Evolutionary conservation across 2,888 invertebrate species (phyloP).

Genomic region (Eilema sororculum): DNA sequence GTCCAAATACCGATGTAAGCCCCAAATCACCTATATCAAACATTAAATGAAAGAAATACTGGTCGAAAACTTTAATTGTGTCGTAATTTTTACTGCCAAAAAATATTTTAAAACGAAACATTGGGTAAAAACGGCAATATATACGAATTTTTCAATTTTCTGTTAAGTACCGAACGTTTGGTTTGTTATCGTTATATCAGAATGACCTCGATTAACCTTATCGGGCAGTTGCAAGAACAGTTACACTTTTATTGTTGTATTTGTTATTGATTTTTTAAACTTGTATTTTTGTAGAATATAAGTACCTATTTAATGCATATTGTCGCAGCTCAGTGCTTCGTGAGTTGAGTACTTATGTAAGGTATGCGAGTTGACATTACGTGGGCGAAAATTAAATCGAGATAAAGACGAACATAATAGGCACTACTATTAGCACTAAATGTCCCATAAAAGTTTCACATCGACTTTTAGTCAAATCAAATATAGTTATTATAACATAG

Average conservation of each 20-base stretch:
- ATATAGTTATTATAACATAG: neutral
- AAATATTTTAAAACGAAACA: conserved; percentile 45
- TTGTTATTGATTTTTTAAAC: conserved; percentile 45
- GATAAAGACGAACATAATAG: neutral
- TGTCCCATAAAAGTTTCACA: neutral
- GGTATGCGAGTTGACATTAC: neutral
- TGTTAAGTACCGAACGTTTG: conserved; percentile 42
- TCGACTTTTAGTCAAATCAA: neutral
- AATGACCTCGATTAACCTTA: conserved; percentile 61
- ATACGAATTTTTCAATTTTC: conserved; percentile 52
- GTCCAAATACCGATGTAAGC: conserved; percentile 34
- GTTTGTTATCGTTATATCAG: conserved; percentile 51
- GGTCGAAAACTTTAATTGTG: conserved; percentile 48
- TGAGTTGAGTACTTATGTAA: conserved; percentile 9
- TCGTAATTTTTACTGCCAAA: conserved; percentile 52
- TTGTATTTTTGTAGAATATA: conserved; percentile 31
- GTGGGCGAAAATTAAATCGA: neutral
- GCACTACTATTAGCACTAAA: neutral
- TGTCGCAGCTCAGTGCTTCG: conserved; percentile 20
- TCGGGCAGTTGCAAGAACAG: conserved; percentile 49
- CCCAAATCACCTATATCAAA: conserved; percentile 38
- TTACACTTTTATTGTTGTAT: conserved; percentile 47
- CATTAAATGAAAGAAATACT: conserved; percentile 39
- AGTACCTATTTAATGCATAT: neutral
- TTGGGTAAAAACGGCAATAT: conserved; percentile 40